These are phyloP conservation scores for Eira barbara DNA, from an alignment of 2,113 vertebrate species.

Conservation along the genomic window DNA sequence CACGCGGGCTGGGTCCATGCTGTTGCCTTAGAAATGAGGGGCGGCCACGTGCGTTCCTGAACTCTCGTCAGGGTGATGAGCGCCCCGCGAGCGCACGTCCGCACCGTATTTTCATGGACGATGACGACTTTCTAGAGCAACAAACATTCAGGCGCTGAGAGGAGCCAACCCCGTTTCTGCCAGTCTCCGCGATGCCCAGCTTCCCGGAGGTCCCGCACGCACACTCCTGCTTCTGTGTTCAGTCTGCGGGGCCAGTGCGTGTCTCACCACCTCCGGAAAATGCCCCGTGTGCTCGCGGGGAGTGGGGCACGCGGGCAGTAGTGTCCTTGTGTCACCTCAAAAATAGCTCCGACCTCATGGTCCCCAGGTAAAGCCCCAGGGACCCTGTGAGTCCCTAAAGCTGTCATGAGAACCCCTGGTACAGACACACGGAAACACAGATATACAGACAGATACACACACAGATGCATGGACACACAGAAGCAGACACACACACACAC, in stretches of 20 bases:
- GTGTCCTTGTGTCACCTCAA: rapidly evolving
- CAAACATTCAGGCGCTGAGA: rapidly evolving
- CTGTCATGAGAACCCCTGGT: rapidly evolving
- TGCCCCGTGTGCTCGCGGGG: rapidly evolving
- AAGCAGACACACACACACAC: too few relatives aligned
- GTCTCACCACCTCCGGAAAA: background rate
- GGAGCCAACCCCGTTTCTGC: rapidly evolving
- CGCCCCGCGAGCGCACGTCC: rapidly evolving
- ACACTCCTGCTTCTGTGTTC: background rate
- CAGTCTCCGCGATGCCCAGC: rapidly evolving
- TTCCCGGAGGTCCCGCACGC: rapidly evolving
- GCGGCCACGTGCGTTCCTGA: too few relatives aligned
- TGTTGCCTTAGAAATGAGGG: background rate
- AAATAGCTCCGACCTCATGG: background rate
- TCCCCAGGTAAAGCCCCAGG: background rate
- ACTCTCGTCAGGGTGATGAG: rapidly evolving
- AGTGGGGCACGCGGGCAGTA: rapidly evolving
- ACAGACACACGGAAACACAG: background rate
- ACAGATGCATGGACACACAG: too few relatives aligned
- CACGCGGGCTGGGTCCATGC: background rate
- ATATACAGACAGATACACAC: too few relatives aligned
- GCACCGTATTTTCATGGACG: rapidly evolving
- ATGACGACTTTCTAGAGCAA: rapidly evolving
- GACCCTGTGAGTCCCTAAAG: rapidly evolving
- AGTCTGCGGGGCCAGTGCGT: rapidly evolving